Percentiles rank a stretch among this genome's conserved stretches.
phyloP scores from a whole-genome alignment of 2,797 vertebrate genomes.

The Smutsia temminckii region DNA sequence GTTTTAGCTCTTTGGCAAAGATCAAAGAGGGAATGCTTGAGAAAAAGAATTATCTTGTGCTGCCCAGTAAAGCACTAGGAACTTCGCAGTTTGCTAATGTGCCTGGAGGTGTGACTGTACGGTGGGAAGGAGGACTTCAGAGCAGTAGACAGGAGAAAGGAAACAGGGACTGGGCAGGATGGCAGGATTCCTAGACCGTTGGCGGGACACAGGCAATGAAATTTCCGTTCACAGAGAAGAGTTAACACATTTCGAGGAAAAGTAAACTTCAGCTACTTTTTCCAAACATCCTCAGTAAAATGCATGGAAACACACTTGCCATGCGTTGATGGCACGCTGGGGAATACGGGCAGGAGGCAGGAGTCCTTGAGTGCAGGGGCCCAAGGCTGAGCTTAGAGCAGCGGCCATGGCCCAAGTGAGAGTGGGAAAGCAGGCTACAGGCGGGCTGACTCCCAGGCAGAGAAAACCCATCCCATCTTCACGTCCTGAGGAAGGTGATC shows the following conservation, averaged over 20 bases:
- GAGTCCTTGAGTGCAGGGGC: background rate
- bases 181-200: background rate
- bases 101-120: background rate
- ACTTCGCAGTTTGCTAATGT: background rate
- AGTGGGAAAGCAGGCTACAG: fast-evolving
- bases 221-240: background rate
- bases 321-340: background rate
- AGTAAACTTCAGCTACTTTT: background rate
- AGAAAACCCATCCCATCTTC: background rate
- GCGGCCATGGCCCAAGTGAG: fast-evolving
- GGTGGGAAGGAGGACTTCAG: background rate
- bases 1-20: background rate
- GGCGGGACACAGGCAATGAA: background rate
- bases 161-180: background rate
- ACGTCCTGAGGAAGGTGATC: background rate
- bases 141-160: background rate
- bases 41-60: background rate
- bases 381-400: background rate
- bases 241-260: background rate
- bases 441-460: background rate
- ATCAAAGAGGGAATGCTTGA: background rate
- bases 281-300: background rate
- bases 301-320: background rate
- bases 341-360: background rate
- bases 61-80: background rate